Evolutionary conservation across 2,888 invertebrate species (phyloP).

Genomic region (Pyrgus malvae): DNA sequence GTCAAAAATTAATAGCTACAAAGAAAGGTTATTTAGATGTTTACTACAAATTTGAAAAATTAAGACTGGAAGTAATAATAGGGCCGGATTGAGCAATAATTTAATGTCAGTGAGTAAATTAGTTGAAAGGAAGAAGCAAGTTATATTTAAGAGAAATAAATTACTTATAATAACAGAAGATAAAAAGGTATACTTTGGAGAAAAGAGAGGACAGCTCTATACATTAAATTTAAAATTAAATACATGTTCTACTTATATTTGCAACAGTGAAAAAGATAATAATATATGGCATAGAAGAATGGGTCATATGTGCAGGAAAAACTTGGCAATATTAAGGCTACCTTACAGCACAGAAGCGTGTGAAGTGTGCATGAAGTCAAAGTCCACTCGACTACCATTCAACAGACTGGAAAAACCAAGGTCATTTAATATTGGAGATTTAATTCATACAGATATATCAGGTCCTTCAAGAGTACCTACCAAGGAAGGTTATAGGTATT

Average conservation of each 20-base stretch:
- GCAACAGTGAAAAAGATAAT: neutral
- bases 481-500: slow-evolving; percentile 13
- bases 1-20: neutral
- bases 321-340: neutral
- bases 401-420: neutral
- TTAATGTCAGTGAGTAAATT: neutral
- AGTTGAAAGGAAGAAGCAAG: neutral
- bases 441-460: neutral
- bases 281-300: neutral
- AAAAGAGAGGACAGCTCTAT: neutral
- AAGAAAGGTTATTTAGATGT: neutral
- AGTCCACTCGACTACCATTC: neutral
- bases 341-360: neutral
- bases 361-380: neutral
- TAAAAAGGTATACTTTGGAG: neutral
- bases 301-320: neutral
- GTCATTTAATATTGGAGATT: neutral
- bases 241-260: neutral
- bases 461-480: neutral
- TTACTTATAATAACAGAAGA: neutral
- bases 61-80: neutral
- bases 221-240: neutral
- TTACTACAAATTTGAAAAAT: neutral
- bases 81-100: neutral
- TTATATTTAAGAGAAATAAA: neutral